Conservation (phyloP, 2,888 invertebrate species). For the Fragum fragum region DNA sequence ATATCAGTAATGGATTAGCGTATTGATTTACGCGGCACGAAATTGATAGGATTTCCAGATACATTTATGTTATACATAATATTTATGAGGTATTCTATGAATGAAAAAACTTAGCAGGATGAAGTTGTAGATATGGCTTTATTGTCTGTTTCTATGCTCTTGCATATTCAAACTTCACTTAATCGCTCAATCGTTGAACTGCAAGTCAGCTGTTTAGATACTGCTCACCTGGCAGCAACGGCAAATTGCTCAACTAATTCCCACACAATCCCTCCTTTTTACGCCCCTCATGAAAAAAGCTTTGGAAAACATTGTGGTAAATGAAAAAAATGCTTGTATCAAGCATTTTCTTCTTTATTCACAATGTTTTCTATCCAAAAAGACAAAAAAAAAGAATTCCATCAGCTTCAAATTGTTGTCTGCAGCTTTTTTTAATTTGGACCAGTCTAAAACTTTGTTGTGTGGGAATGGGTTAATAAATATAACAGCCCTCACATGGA, state of each 20-base stretch:
- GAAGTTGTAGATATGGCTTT: too few relatives aligned
- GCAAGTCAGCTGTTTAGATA: too few relatives aligned
- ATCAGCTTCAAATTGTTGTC: not conserved
- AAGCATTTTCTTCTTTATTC: slow-evolving; percentile 11
- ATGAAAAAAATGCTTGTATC: not conserved
- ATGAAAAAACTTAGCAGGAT: too few relatives aligned
- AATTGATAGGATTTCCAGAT: not conserved
- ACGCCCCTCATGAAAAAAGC: not conserved
- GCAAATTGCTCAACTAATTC: not conserved
- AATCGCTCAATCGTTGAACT: too few relatives aligned
- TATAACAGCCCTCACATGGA: too few relatives aligned
- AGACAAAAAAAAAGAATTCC: not conserved
- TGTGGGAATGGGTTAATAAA: not conserved
- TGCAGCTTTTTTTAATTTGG: not conserved
- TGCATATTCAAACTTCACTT: too few relatives aligned
- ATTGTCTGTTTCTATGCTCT: too few relatives aligned
- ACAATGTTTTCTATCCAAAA: not conserved
- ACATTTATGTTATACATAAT: not conserved
- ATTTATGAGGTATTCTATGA: too few relatives aligned
- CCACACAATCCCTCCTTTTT: not conserved
- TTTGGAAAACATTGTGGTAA: slow-evolving; percentile 6
- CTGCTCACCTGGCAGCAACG: too few relatives aligned
- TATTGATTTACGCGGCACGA: not conserved
- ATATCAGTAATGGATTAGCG: not conserved
- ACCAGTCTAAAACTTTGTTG: not conserved